Base-by-base conservation (phyloP, 2,888 invertebrate species). In the Nineta flava region DNA sequence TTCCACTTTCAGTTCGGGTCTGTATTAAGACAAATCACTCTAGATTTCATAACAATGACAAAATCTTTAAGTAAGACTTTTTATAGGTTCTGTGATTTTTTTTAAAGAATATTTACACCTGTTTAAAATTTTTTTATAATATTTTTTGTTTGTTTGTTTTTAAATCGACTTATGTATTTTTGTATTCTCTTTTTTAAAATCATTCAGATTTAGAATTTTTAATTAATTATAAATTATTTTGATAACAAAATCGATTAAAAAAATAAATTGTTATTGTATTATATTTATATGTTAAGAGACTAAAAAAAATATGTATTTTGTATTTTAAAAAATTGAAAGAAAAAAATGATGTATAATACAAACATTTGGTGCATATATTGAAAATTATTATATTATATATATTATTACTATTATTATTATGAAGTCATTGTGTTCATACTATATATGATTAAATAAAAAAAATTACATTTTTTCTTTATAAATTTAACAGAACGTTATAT, bases 281-380 rank as follows among this genome's bases (percentile, higher is more conserved):
- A 38, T 38, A 38, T 38, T 38, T 38, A 38, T 38, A 38, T 38
- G 38, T 38, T 38, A 38, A 38, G 38, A 38, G 38, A 38, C 38
- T 38, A 38, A 13, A 38, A 32, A 35, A 38, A 38, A 38, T 38
- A 38, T 38, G 38, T 38, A 38, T 38, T 38, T 38, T 38, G 38
- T 38, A 38, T 38, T 38, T 38, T 19, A 19, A 38, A 38, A 38
- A 38, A 38, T 38, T 38, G 38, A 38, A 15, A n/a, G 6, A 38
- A 35, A 38, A 38, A 38, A 38, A 38, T 38, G 38, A 38, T 38
- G 38, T 38, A 38, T 38, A 38, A 38, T 38, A 38, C 38, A 38
- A 38, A 38, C 15, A 38, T 38, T 38, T 38, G 38, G 38, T 38
- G 38, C 38, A 38, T 38, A 38, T 38, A 38, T 38, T 38, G 38